These are phyloP conservation scores for Callorhinus ursinus DNA, from an alignment of 2,113 vertebrate species.

Conservation along the genomic window DNA sequence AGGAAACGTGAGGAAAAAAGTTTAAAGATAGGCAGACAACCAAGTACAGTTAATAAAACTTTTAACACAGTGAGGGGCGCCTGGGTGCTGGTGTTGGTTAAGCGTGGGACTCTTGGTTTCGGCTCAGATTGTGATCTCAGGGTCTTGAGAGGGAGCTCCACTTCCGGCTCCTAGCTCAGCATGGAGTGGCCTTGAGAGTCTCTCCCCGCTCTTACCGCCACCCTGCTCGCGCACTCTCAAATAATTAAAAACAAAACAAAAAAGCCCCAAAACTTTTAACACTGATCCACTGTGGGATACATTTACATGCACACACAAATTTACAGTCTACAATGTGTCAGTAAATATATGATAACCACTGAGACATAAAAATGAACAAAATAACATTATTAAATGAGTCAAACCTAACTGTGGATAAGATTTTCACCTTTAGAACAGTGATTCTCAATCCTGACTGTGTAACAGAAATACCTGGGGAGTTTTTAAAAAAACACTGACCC, in stretches of 20 bases:
- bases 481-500: background rate
- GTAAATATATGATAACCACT: background rate
- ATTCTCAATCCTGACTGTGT: background rate
- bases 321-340: background rate
- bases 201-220: background rate
- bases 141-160: background rate
- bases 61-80: background rate
- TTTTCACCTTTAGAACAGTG: background rate
- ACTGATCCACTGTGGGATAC: background rate
- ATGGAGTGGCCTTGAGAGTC: background rate
- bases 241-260: background rate
- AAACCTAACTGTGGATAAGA: background rate
- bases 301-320: background rate
- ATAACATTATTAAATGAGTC: background rate
- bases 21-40: background rate
- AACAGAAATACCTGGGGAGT: background rate
- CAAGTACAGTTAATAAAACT: background rate
- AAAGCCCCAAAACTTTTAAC: background rate
- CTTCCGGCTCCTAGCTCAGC: background rate
- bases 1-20: background rate
- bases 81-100: background rate
- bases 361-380: constrained; percentile 45
- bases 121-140: background rate
- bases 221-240: background rate
- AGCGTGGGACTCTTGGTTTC: background rate